A percentile compares a stretch with the other conserved stretches of the same genome.
Evolutionary conservation across 2,113 vertebrate species (phyloP).

Genomic region (Panthera uncia): DNA sequence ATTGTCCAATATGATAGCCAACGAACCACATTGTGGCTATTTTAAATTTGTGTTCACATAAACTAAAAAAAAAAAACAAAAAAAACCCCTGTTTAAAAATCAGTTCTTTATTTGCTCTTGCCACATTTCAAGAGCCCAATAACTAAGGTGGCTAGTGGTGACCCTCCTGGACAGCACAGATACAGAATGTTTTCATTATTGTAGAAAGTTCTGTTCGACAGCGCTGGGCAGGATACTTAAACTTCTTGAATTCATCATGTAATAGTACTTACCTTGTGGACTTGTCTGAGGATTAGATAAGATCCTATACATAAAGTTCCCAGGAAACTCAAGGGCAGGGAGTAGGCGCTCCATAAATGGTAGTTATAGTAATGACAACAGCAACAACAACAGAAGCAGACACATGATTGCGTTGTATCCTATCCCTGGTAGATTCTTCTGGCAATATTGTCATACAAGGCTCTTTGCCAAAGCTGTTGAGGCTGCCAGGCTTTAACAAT

Average conservation of each 20-base stretch:
- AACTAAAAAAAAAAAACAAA: neutral
- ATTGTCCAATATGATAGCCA: neutral
- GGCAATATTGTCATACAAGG: neutral
- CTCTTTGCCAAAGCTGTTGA: constrained; percentile 45
- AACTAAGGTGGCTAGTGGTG: neutral
- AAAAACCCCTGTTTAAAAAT: neutral
- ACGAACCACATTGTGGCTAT: neutral
- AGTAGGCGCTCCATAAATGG: neutral
- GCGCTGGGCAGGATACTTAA: neutral
- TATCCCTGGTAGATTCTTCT: constrained; percentile 8
- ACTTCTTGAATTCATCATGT: neutral
- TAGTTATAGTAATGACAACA: neutral
- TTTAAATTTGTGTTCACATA: neutral
- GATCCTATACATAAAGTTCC: neutral
- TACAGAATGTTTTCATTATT: neutral
- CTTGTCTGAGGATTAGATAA: neutral
- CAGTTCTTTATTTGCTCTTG: neutral
- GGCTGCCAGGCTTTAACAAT: constrained; percentile 12
- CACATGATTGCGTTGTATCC: neutral
- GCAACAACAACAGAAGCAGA: neutral
- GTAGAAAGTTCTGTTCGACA: neutral
- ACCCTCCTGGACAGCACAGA: neutral
- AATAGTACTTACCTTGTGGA: neutral
- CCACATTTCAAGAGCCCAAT: neutral
- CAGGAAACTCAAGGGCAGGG: neutral